phyloP scores from a whole-genome alignment of 1,140 invertebrate genomes.

The Papilio machaon region DNA sequence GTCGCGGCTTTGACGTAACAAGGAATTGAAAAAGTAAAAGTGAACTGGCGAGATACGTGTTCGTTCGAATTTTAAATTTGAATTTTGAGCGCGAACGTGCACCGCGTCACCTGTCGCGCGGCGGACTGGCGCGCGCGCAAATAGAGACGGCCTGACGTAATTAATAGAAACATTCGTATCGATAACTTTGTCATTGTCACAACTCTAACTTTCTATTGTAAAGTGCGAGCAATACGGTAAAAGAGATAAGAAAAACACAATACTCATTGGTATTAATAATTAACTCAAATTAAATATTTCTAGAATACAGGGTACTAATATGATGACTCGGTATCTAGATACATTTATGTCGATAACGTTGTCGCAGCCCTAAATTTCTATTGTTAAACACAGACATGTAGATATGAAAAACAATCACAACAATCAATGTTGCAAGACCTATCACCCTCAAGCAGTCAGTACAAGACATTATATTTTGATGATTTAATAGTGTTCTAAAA shows the following conservation, averaged over 20 bases:
- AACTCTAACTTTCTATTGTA: slow-evolving; percentile 26
- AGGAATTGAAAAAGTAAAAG: slow-evolving; percentile 66
- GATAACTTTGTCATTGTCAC: not conserved
- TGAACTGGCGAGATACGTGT: slow-evolving; percentile 48
- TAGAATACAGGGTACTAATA: not conserved
- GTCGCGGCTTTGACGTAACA: slow-evolving; percentile 52
- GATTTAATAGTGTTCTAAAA: too few relatives aligned
- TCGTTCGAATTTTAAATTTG: slow-evolving; percentile 58
- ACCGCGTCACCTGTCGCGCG: slow-evolving; percentile 63
- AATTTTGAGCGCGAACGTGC: slow-evolving; percentile 58
- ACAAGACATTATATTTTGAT: too few relatives aligned
- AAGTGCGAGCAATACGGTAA: not conserved
- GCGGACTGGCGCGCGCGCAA: slow-evolving; percentile 53
- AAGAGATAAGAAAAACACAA: not conserved
- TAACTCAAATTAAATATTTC: not conserved
- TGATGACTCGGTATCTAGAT: not conserved
- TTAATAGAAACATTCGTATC: slow-evolving; percentile 15
- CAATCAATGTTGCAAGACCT: too few relatives aligned
- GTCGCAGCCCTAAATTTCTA: slow-evolving; percentile 5
- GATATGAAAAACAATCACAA: not conserved
- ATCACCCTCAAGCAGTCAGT: too few relatives aligned
- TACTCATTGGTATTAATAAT: not conserved
- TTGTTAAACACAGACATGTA: not conserved
- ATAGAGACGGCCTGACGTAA: slow-evolving; percentile 43
- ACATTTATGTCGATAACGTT: slow-evolving; percentile 3